These are phyloP conservation scores for Magallana gigas DNA, from an alignment of 1,140 invertebrate species.

Conservation along the genomic window DNA sequence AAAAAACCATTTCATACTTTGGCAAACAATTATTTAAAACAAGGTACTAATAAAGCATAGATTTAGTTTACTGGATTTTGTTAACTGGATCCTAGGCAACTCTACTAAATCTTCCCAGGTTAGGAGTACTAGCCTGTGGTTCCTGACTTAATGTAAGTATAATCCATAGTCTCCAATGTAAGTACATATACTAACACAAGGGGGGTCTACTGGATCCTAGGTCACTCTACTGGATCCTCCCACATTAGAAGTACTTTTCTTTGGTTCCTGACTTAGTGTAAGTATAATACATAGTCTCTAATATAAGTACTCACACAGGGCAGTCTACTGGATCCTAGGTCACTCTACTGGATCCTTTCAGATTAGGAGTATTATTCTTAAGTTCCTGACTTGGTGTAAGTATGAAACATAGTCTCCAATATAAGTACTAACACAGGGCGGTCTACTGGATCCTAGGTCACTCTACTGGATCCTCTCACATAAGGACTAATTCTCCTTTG, in stretches of 20 bases:
- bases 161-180: not conserved
- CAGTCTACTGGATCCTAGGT: not conserved
- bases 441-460: too few species aligned
- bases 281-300: not conserved
- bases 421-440: too few species aligned
- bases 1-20: not conserved
- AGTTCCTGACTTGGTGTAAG: too few species aligned
- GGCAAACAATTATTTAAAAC: not conserved
- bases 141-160: not conserved
- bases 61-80: not conserved
- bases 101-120: not conserved
- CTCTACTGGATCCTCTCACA: too few species aligned
- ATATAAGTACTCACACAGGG: not conserved
- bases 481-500: too few species aligned
- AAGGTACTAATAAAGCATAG: not conserved
- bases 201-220: not conserved
- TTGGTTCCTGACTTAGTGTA: not conserved
- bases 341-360: too few species aligned
- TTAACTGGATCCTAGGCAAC: not conserved
- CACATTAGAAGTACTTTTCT: not conserved
- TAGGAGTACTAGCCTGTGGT: not conserved
- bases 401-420: too few species aligned
- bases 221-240: slow-evolving; percentile 6
- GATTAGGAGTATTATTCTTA: too few species aligned
- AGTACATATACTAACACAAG: not conserved